Evolutionary conservation across 2,797 vertebrate species (phyloP).

Genomic region (Hydrocynus forskahlii): DNA sequence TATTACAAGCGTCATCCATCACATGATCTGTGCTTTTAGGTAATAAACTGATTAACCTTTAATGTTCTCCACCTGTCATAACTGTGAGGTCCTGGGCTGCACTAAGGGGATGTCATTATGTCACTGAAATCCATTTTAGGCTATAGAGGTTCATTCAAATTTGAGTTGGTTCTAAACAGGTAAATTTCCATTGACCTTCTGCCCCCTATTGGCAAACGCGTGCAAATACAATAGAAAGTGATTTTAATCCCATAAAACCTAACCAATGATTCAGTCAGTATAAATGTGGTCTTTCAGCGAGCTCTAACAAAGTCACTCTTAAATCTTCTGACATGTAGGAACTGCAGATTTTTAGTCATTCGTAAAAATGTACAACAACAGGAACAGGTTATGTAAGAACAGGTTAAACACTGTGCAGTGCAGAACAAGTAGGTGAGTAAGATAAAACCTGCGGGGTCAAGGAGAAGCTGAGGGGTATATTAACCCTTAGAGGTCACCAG

Average conservation of each 20-base stretch:
- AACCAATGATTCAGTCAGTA: no score
- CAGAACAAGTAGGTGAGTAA: neutral
- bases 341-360: no score
- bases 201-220: no score
- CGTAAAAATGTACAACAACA: no score
- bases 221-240: no score
- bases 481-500: neutral
- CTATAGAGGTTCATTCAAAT: no score
- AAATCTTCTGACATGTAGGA: no score
- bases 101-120: neutral
- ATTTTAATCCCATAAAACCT: no score
- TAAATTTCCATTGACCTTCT: no score
- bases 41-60: constrained; percentile 34
- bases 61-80: constrained; percentile 9
- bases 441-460: neutral
- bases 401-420: neutral
- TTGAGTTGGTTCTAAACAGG: neutral
- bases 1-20: neutral
- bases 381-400: neutral
- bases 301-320: no score
- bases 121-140: neutral
- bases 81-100: neutral
- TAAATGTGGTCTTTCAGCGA: no score
- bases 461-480: neutral
- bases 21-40: constrained; percentile 39